Percentiles rank a stretch among this genome's conserved stretches.
phyloP scores from a whole-genome alignment of 2,888 invertebrate species.

The Rhorus exstirpatorius region DNA sequence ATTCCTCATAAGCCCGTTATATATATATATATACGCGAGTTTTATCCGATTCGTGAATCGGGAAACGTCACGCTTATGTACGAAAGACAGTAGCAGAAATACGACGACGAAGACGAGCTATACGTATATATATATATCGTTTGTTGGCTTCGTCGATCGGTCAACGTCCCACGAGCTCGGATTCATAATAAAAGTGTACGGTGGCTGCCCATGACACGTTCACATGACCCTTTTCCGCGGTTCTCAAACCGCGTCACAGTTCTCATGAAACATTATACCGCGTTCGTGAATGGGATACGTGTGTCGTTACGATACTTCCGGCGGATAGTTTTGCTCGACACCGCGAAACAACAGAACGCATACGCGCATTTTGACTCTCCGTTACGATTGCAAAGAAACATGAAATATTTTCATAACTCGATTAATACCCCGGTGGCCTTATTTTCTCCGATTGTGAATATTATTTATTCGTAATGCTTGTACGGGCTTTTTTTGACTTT shows the following conservation, averaged over 20 bases:
- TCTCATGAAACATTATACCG: constrained; percentile 84
- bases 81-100: constrained; percentile 63
- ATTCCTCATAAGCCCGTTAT: constrained; percentile 24
- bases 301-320: constrained; percentile 85
- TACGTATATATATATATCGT: too few species aligned
- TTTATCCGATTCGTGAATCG: constrained; percentile 55
- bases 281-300: constrained; percentile 82
- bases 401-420: constrained; percentile 24
- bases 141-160: constrained; percentile 74
- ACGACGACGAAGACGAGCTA: constrained; percentile 43
- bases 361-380: background rate
- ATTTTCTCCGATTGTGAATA: background rate
- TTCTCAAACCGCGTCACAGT: constrained; percentile 81
- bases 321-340: constrained; percentile 77
- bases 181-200: constrained; percentile 80
- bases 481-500: background rate
- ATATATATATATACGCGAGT: constrained; percentile 6
- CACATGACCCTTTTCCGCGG: constrained; percentile 85
- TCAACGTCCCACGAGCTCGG: constrained; percentile 83
- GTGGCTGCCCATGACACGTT: constrained; percentile 84
- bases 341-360: constrained; percentile 53
- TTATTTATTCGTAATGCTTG: background rate
- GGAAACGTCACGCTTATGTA: constrained; percentile 47
- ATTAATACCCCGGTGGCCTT: constrained; percentile 14
- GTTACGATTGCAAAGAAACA: constrained; percentile 44